A percentile compares a stretch with the other conserved stretches of the same genome.
phyloP scores from a whole-genome alignment of 2,888 invertebrate genomes.

The Lochmaea crataegi region DNA sequence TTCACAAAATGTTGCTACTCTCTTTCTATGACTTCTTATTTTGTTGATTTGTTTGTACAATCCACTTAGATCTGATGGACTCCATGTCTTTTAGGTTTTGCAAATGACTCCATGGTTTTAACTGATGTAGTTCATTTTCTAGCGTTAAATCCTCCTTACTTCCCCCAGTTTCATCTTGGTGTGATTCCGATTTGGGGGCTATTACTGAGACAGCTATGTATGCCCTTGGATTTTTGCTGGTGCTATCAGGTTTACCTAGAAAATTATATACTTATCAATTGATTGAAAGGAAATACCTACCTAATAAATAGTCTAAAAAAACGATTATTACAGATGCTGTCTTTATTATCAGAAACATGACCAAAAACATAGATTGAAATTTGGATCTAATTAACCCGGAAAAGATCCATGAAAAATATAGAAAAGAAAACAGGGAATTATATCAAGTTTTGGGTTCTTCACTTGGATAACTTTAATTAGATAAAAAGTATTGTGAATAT shows the following conservation, averaged over 20 bases:
- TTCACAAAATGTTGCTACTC: constrained; percentile 9
- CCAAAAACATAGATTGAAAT: no score
- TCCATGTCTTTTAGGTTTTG: constrained; percentile 61
- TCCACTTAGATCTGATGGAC: constrained; percentile 59
- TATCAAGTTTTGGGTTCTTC: no score
- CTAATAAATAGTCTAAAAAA: neutral
- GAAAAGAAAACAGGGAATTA: no score
- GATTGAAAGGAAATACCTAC: neutral
- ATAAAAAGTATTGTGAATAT: no score
- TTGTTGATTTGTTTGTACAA: constrained; percentile 52
- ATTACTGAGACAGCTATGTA: constrained; percentile 65
- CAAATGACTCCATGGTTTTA: constrained; percentile 63
- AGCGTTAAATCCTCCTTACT: constrained; percentile 57
- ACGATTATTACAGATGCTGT: no score
- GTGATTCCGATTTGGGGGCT: constrained; percentile 57
- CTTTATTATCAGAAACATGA: no score
- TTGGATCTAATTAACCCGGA: no score
- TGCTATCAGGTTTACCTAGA: constrained; percentile 57
- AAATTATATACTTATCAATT: neutral
- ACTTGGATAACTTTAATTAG: no score
- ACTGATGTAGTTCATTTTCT: constrained; percentile 61
- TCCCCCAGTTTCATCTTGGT: constrained; percentile 42
- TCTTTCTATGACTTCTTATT: constrained; percentile 25
- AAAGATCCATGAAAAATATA: no score
- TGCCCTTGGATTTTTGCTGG: constrained; percentile 62